phyloP scores from a whole-genome alignment of 64 coral and sea anemone genomes.

The Orbicella faveolata region DNA sequence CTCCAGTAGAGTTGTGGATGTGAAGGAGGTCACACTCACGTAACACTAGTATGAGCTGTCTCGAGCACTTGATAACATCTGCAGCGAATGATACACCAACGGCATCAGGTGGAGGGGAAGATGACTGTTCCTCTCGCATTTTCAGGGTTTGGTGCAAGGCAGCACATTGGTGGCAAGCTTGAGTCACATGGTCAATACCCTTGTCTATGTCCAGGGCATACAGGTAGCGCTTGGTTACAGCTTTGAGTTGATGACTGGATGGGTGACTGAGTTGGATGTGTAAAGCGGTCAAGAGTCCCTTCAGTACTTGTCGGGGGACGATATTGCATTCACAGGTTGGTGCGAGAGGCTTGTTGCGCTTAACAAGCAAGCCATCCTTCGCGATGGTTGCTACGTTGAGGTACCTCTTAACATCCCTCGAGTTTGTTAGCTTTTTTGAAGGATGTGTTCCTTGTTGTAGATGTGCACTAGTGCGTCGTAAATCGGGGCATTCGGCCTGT shows the following conservation, averaged over 20 bases:
- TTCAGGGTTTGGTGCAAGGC: slow-evolving; percentile 10
- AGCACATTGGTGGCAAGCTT: slow-evolving; percentile 30
- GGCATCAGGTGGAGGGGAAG: not conserved
- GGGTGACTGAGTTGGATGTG: slow-evolving; percentile 43
- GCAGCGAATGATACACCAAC: not conserved
- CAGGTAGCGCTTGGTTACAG: slow-evolving; percentile 36
- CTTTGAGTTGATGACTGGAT: slow-evolving; percentile 47
- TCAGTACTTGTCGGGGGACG: slow-evolving; percentile 27
- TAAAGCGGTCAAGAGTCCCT: slow-evolving; percentile 42
- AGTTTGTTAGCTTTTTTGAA: slow-evolving; percentile 51
- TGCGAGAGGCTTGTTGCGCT: slow-evolving; percentile 11
- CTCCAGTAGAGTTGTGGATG: not conserved
- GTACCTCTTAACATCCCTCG: slow-evolving; percentile 44
- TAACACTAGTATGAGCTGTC: not conserved
- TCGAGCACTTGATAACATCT: not conserved
- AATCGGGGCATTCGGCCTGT: slow-evolving; percentile 29
- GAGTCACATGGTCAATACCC: slow-evolving; percentile 20
- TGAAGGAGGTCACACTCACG: not conserved
- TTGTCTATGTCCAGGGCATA: slow-evolving; percentile 62
- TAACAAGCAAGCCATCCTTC: slow-evolving; percentile 42
- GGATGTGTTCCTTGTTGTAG: slow-evolving; percentile 34
- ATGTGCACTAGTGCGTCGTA: slow-evolving; percentile 33
- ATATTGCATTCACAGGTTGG: slow-evolving; percentile 22
- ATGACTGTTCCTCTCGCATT: not conserved
- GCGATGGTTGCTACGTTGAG: slow-evolving; percentile 37